Base-by-base conservation (phyloP, 2,888 invertebrate genomes). In the Rhamnusium bicolor region DNA sequence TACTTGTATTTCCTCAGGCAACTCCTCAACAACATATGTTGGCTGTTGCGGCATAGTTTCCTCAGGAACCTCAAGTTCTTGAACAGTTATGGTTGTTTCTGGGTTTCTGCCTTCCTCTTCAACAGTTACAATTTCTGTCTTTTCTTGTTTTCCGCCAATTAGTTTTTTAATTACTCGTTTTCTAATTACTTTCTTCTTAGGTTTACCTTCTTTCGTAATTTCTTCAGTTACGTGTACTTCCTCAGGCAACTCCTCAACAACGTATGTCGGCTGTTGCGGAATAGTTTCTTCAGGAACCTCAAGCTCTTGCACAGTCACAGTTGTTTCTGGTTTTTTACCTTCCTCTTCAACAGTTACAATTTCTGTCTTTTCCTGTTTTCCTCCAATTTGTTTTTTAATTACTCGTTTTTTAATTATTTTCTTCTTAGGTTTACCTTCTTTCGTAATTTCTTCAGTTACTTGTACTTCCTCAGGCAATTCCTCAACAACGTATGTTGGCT, bases 231-330 rank as follows among this genome's bases (percentile, higher is more conserved):
- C 79, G 32, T 81, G 70, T 12, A 84, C 76, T 76, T 83, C 79
- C 61, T 81, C 80, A 5, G 84, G 84, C 58, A 75, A 49, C 71
- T 83, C 81, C 58, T 72, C 70, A 54, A 81, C 51, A 14, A 60
- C 21, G 19, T 58, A 61, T 14, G 24, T 27, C 1, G 54, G 54
- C 10, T 27, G 10, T 16, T 58, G 0, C 2, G 18, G 58, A 12
- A 89, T 84, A 19, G 58, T 61, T 54, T 69, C 71, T 71, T 71
- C 73, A 7, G 85, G 80, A 81, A 75, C 76, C 53, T 85, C 80
- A 58, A 87, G 84, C 69, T 88, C 87, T 53, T 87, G 81, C 68
- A 85, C 85, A 58, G 88, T 84, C 68, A 90, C 88, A 71, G 88
- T 88, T 0, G 84, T 85, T 69, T 85, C 79, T 0, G 88, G 87